Conservation (phyloP, 35 echinoderm and acorn worm species). For the Holothuria glaberrima region DNA sequence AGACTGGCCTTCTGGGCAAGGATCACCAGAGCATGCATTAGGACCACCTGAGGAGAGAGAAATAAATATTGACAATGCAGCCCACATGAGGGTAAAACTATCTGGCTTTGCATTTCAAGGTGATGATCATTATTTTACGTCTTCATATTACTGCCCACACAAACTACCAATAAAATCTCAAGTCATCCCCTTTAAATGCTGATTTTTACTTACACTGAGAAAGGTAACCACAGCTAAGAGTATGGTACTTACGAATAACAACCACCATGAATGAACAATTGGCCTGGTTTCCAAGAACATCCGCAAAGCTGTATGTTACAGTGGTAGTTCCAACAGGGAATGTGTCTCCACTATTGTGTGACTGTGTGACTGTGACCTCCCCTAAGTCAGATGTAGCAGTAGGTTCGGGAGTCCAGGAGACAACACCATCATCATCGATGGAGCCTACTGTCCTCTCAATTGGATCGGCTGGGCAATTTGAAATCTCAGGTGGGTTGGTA, state of each 20-base stretch:
- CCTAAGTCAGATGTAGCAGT: conserved; percentile 13
- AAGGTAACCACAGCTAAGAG: too few species aligned
- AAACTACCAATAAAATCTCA: too few species aligned
- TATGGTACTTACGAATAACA: conserved; percentile 46
- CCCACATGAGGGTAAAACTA: too few species aligned
- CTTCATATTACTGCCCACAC: too few species aligned
- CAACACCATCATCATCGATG: neutral
- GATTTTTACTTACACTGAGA: too few species aligned
- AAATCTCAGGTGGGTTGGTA: neutral
- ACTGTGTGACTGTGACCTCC: neutral
- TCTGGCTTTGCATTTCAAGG: too few species aligned
- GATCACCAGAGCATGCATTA: conserved; percentile 62
- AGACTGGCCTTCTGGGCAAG: conserved; percentile 35
- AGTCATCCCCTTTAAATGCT: too few species aligned
- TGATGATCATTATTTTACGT: too few species aligned
- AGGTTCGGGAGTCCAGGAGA: conserved; percentile 40
- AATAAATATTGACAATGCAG: neutral
- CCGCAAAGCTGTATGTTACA: conserved; percentile 61
- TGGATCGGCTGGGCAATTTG: neutral
- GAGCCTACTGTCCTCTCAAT: neutral
- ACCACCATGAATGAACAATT: conserved; percentile 61
- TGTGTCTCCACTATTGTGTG: neutral
- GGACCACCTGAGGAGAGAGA: conserved; percentile 4
- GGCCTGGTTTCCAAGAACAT: conserved; percentile 60
- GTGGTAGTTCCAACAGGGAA: conserved; percentile 55